These are phyloP conservation scores for Podargus strigoides DNA, from an alignment of 2,797 vertebrate genomes.

Conservation along the genomic window DNA sequence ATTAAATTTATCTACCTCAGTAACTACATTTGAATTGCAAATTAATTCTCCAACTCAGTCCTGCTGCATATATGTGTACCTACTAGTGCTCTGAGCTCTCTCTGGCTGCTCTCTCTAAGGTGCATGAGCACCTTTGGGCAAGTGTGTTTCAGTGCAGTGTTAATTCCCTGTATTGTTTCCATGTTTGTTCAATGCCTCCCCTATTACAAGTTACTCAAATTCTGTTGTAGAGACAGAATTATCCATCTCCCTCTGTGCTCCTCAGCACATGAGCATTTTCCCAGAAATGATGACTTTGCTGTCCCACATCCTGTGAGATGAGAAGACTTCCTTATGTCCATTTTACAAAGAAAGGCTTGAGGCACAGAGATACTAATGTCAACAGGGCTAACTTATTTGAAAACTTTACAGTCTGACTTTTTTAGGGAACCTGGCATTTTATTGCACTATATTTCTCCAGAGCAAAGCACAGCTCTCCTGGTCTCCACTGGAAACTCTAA, in stretches of 20 bases:
- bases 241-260: background rate
- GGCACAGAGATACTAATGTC: background rate
- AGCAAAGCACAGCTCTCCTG: background rate
- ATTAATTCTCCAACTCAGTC: constrained; percentile 28
- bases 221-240: background rate
- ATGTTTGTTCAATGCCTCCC: background rate
- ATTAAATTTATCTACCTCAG: constrained; percentile 66
- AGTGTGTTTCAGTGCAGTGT: background rate
- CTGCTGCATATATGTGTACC: fast-evolving
- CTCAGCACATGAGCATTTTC: background rate
- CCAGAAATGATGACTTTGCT: background rate
- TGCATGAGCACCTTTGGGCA: background rate
- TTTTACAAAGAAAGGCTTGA: background rate
- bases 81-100: background rate
- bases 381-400: background rate
- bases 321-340: background rate
- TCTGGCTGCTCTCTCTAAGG: background rate
- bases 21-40: constrained; percentile 59
- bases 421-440: background rate
- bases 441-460: background rate
- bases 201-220: background rate
- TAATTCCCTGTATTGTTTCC: background rate
- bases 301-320: background rate
- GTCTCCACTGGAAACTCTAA: background rate
- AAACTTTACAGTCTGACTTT: background rate